Base-by-base conservation (phyloP, 1,140 invertebrate genomes). In the Hermetia illucens region DNA sequence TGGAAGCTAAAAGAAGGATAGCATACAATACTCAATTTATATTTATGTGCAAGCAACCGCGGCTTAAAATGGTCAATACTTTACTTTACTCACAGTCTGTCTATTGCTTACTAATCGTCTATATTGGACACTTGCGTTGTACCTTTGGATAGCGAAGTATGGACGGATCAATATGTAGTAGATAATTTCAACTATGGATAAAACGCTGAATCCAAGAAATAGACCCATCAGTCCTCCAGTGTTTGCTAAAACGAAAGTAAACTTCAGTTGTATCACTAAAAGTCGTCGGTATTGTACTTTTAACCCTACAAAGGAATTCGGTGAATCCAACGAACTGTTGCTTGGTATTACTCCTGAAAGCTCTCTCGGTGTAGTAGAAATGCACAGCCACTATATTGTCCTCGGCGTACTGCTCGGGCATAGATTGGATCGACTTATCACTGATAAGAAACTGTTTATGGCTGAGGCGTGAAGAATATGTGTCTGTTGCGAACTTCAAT, bases 281-380 rank as follows among this genome's bases (percentile, higher is more conserved):
- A n/a, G n/a, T n/a, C n/a, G n/a, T n/a, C n/a, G n/a, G n/a, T n/a
- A n/a, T n/a, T n/a, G n/a, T n/a, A n/a, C n/a, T n/a, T n/a, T n/a
- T n/a, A n/a, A n/a, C n/a, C n/a, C n/a, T n/a, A 82, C 79, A 81
- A 21, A 84, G 53, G 50, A 84, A 79, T 55, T 83, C 80, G 2
- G 77, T 79, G 39, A 81, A 77, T 43, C 79, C 79, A 53, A 77
- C 82, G 42, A 84, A 65, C 54, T 82, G 77, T 30, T 73, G 77
- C 53, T 82, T 82, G 1, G 73, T 69, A 34, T 69, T 74, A 45
- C 74, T 73, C 13, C 74, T 72, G 48, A 82, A 82, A 34, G 74
- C 71, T 15, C 71, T 73, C 24, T 73, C 70, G 30, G 70, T 65
- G 47, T 80, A 84, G 51, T 71, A 84, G 37, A 83, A 70, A 50